A percentile compares a stretch with the other conserved stretches of the same genome.
phyloP scores from a whole-genome alignment of 2,888 invertebrate species.

The Muscina levida region DNA sequence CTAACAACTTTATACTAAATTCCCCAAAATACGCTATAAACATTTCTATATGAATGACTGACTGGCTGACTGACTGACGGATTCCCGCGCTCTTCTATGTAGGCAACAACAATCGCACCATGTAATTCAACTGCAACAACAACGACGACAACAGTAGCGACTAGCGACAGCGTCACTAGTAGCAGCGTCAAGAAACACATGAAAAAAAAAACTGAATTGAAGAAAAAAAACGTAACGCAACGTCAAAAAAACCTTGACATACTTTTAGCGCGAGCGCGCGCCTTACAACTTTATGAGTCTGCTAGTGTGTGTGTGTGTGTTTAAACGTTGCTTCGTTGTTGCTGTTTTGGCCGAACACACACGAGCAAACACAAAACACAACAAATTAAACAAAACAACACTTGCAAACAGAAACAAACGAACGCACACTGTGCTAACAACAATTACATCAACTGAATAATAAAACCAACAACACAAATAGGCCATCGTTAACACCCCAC shows the following conservation, averaged over 20 bases:
- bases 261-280: constrained; percentile 71
- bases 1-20: too few species aligned
- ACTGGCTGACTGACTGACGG: too few species aligned
- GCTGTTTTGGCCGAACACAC: constrained; percentile 44
- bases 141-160: too few species aligned
- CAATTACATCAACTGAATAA: neutral
- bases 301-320: constrained; percentile 44
- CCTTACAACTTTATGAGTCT: constrained; percentile 64
- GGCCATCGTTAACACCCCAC: constrained; percentile 1
- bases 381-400: constrained; percentile 13
- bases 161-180: neutral
- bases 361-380: constrained; percentile 44
- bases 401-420: constrained; percentile 5
- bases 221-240: constrained; percentile 66
- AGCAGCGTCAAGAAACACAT: constrained; percentile 34
- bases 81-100: too few species aligned
- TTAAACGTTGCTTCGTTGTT: constrained; percentile 51
- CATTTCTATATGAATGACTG: too few species aligned
- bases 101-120: too few species aligned
- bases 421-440: neutral
- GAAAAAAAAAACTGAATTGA: constrained; percentile 26
- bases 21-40: too few species aligned
- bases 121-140: too few species aligned
- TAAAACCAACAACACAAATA: neutral
- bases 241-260: constrained; percentile 77